phyloP scores from a whole-genome alignment of 2,797 vertebrate genomes.

The Gymnothorax javanicus region DNA sequence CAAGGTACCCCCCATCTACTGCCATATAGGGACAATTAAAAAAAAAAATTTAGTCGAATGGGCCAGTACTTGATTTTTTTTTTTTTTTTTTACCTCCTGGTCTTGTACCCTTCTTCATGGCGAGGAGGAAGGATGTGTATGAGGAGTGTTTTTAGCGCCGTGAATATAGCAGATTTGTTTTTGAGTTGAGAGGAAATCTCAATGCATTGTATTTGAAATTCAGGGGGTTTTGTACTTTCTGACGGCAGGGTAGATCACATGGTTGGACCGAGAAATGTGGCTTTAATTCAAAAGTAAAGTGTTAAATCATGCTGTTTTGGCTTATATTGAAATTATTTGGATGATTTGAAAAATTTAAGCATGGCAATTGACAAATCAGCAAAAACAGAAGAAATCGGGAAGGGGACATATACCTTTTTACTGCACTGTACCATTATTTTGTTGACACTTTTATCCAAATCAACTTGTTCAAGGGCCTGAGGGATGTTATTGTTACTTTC shows the following conservation, averaged over 20 bases:
- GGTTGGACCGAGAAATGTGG: neutral
- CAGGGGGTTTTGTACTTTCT: too few relatives aligned
- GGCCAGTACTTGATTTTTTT: neutral
- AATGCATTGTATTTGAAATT: too few relatives aligned
- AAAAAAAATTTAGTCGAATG: neutral
- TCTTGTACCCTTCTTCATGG: too few relatives aligned
- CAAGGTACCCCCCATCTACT: neutral
- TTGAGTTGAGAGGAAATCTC: too few relatives aligned
- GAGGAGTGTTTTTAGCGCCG: neutral
- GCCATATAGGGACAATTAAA: too few relatives aligned
- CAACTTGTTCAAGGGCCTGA: neutral
- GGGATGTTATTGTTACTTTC: neutral
- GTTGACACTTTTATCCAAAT: neutral
- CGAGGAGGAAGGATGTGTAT: neutral
- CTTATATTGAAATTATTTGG: neutral
- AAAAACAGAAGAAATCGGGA: too few relatives aligned
- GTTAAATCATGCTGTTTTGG: neutral
- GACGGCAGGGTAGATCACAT: neutral
- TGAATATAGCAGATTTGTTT: neutral
- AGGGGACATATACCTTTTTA: too few relatives aligned
- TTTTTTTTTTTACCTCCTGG: neutral
- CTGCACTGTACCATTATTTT: neutral
- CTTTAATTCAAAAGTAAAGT: neutral
- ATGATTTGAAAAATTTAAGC: neutral
- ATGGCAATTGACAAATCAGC: too few relatives aligned